A percentile compares a stretch with the other conserved stretches of the same genome.
Conservation (phyloP, 2,888 invertebrate genomes). For the Eugnorisma glareosa region DNA sequence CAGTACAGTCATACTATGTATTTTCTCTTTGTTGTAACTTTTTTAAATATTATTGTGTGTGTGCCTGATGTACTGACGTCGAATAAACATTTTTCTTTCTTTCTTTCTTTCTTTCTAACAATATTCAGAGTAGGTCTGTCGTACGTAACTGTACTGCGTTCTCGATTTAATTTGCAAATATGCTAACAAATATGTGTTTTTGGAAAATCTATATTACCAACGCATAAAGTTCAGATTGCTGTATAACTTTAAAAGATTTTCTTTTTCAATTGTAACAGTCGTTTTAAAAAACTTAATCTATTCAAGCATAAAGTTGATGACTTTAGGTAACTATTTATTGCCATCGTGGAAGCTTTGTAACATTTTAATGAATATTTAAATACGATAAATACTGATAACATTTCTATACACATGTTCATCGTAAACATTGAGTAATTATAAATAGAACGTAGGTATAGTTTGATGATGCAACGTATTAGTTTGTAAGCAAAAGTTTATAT, state of each 20-base stretch:
- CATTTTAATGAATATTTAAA: background rate
- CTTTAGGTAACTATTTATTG: background rate
- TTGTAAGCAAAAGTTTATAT: background rate
- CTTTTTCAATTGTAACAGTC: background rate
- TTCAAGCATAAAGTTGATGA: background rate
- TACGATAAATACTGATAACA: background rate
- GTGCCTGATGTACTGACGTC: too few species aligned
- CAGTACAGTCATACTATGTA: too few species aligned
- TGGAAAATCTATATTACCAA: background rate
- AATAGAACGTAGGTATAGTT: background rate
- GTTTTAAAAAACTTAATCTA: background rate
- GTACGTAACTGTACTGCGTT: background rate
- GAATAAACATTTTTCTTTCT: too few species aligned
- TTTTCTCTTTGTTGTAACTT: too few species aligned
- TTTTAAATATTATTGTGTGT: too few species aligned
- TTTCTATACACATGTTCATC: background rate
- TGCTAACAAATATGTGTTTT: background rate
- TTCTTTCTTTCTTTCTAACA: too few species aligned
- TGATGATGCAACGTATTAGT: conserved; percentile 15
- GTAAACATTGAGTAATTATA: conserved; percentile 11
- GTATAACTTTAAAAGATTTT: background rate
- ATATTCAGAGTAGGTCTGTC: background rate
- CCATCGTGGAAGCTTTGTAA: background rate
- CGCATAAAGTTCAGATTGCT: background rate
- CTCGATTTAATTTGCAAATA: background rate